A percentile compares a stretch with the other conserved stretches of the same genome.
phyloP scores from a whole-genome alignment of 2,113 vertebrate species.

The Eolophus roseicapilla region DNA sequence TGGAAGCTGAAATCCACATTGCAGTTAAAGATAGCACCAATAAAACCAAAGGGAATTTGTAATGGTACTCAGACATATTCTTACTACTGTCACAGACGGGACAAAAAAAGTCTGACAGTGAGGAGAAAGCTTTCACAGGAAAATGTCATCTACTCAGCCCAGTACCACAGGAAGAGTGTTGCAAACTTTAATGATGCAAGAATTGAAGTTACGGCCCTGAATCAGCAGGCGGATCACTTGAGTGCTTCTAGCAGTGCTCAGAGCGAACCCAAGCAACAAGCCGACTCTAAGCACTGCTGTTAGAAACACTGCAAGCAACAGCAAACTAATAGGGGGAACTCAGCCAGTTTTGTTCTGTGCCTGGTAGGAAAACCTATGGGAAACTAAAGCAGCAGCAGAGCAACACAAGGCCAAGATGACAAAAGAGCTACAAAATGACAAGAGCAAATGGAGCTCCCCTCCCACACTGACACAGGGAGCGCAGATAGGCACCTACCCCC shows the following conservation, averaged over 20 bases:
- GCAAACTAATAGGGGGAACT: not conserved
- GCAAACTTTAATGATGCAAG: accelerated
- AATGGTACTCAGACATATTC: not conserved
- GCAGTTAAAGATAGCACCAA: not conserved
- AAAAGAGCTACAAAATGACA: not conserved
- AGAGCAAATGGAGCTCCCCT: not conserved
- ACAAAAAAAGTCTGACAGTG: not conserved
- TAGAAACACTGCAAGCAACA: not conserved
- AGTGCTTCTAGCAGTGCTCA: not conserved
- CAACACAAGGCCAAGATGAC: not conserved
- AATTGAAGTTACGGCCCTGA: not conserved
- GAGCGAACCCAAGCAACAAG: not conserved
- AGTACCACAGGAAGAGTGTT: not conserved
- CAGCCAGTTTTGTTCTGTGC: accelerated
- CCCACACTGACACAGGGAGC: accelerated
- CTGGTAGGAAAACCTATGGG: not conserved
- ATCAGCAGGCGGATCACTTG: not conserved
- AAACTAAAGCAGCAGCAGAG: not conserved
- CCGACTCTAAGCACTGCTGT: accelerated
- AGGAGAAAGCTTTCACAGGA: not conserved
- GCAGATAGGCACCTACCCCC: not conserved
- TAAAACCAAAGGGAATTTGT: not conserved
- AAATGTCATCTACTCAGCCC: not conserved
- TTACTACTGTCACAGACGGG: not conserved
- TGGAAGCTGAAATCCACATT: not conserved